These are phyloP conservation scores for Hemiprocne comata DNA, from an alignment of 2,113 vertebrate species.

Conservation along the genomic window DNA sequence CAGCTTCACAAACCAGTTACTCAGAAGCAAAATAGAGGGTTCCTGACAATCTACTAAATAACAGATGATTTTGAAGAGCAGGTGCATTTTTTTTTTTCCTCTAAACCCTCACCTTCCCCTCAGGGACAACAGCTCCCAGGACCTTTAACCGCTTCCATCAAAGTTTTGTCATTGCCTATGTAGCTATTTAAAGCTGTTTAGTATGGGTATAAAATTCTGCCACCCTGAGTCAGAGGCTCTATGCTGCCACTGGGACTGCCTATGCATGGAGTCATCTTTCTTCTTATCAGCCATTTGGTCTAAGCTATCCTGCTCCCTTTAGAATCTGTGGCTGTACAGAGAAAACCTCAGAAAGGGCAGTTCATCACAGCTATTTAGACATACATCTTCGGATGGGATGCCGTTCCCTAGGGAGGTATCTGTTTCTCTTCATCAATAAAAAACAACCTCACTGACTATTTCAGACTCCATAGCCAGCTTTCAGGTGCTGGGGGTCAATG, in stretches of 20 bases:
- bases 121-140: not conserved
- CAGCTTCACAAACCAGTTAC: not conserved
- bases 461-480: not conserved
- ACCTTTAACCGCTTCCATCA: not conserved
- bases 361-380: not conserved
- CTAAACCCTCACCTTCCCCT: not conserved
- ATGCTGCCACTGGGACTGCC: not conserved
- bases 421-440: conserved; percentile 17
- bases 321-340: not conserved
- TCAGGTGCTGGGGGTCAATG: not conserved
- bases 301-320: not conserved
- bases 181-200: not conserved
- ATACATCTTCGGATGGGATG: not conserved
- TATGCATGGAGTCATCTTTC: not conserved
- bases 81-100: not conserved
- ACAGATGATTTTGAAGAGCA: not conserved
- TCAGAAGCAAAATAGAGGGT: not conserved
- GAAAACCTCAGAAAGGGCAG: conserved; percentile 30
- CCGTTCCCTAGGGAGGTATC: not conserved
- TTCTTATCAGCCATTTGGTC: not conserved
- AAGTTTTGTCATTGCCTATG: not conserved
- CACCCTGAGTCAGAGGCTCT: not conserved
- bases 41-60: not conserved
- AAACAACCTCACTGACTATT: not conserved
- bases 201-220: not conserved